phyloP scores from a whole-genome alignment of 64 coral and sea anemone species.

The Cladopsammia gracilis region DNA sequence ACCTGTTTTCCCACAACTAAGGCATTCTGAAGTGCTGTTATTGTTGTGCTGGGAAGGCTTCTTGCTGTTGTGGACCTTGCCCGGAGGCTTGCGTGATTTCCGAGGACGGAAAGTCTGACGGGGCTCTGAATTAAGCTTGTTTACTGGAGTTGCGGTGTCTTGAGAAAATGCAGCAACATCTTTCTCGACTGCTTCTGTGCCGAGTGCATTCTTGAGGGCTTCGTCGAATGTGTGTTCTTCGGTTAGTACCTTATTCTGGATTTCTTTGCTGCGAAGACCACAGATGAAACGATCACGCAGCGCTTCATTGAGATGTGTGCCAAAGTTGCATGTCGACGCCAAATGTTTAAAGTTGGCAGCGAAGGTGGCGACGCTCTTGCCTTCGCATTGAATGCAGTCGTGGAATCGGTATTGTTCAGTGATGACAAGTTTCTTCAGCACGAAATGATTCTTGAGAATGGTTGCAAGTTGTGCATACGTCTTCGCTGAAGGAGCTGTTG shows the following conservation, averaged over 20 bases:
- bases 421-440: too few relatives aligned
- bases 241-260: slow-evolving; percentile 45
- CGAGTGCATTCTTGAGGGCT: not conserved
- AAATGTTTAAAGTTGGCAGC: slow-evolving; percentile 49
- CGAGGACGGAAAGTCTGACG: not conserved
- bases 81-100: too few relatives aligned
- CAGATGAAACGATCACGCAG: slow-evolving; percentile 57
- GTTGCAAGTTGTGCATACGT: slow-evolving; percentile 30
- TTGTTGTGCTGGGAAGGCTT: too few relatives aligned
- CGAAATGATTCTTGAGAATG: too few relatives aligned
- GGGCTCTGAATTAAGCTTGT: not conserved
- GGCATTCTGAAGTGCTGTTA: too few relatives aligned
- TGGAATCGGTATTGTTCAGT: too few relatives aligned
- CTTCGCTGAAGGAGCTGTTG: slow-evolving; percentile 37
- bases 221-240: slow-evolving; percentile 53
- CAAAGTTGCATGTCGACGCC: slow-evolving; percentile 9
- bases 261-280: slow-evolving; percentile 12
- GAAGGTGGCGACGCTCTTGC: too few relatives aligned
- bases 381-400: too few relatives aligned
- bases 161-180: slow-evolving; percentile 45
- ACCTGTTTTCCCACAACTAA: too few relatives aligned
- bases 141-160: not conserved
- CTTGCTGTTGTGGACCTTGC: too few relatives aligned
- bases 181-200: slow-evolving; percentile 35
- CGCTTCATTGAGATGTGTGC: slow-evolving; percentile 26